A percentile compares a stretch with the other conserved stretches of the same genome.
phyloP scores from a whole-genome alignment of 1,140 invertebrate species.

The Portunus trituberculatus region DNA sequence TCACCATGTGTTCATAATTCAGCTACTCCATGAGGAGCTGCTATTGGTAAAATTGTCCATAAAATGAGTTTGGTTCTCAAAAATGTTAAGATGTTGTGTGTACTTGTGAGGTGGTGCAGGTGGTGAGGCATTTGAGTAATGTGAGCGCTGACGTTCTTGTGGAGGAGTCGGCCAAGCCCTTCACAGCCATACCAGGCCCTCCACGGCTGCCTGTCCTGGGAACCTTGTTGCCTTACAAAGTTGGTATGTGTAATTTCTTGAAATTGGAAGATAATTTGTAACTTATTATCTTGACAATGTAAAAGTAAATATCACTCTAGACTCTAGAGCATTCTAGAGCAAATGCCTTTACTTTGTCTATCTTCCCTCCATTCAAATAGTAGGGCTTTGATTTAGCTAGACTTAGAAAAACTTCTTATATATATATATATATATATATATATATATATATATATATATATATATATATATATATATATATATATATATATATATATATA shows the following conservation, averaged over 20 bases:
- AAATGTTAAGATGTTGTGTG: neutral
- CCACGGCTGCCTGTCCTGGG: conserved; percentile 53
- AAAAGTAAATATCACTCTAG: neutral
- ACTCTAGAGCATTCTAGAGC: neutral
- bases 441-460: too few relatives aligned
- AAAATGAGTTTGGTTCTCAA: neutral
- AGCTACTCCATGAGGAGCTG: too few relatives aligned
- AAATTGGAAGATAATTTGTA: neutral
- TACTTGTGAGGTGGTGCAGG: neutral
- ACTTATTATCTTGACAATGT: neutral
- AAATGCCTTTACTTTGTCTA: too few relatives aligned
- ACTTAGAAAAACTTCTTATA: too few relatives aligned
- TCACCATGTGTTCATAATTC: neutral
- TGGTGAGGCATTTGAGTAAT: conserved; percentile 27
- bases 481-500: too few relatives aligned
- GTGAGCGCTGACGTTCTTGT: neutral
- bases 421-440: too few relatives aligned
- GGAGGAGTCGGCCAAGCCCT: conserved; percentile 45
- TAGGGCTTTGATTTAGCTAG: neutral
- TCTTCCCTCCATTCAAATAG: too few relatives aligned
- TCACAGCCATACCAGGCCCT: conserved; percentile 61
- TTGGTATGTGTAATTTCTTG: conserved; percentile 46
- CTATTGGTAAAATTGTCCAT: neutral
- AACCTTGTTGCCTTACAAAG: conserved; percentile 65
- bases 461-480: too few relatives aligned